These are phyloP conservation scores for Proterorhinus semilunaris DNA, from an alignment of 2,113 vertebrate genomes.

Conservation along the genomic window DNA sequence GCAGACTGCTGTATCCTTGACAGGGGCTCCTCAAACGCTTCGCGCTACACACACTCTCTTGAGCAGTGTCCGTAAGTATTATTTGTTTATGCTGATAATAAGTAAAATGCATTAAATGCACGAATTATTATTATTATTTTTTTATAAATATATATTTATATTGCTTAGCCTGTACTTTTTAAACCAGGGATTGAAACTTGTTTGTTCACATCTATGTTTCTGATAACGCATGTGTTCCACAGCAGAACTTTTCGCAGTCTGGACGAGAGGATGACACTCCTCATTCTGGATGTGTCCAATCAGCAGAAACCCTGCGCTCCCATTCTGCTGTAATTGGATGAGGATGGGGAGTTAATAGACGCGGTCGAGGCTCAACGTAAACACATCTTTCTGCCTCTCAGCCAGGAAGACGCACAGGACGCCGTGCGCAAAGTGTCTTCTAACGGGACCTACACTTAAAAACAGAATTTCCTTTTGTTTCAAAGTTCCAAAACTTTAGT, in stretches of 20 bases:
- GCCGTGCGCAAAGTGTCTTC: slow-evolving; percentile 58
- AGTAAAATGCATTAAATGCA: no score
- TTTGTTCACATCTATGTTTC: neutral
- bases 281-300: slow-evolving; percentile 81
- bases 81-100: neutral
- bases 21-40: slow-evolving; percentile 30
- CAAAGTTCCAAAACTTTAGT: neutral
- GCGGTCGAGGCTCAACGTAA: slow-evolving; percentile 84
- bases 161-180: no score
- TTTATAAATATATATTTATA: no score
- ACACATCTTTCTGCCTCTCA: slow-evolving; percentile 81
- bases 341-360: slow-evolving; percentile 79
- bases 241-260: slow-evolving; percentile 42
- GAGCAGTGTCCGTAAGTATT: neutral
- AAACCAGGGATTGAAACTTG: no score
- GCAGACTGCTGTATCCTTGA: slow-evolving; percentile 42
- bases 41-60: neutral
- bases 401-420: slow-evolving; percentile 75
- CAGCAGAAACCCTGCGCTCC: slow-evolving; percentile 76
- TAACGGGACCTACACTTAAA: slow-evolving; percentile 17
- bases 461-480: neutral
- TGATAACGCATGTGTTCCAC: slow-evolving; percentile 23
- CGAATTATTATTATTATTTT: no score
- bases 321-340: slow-evolving; percentile 82
- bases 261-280: slow-evolving; percentile 59